A percentile compares a stretch with the other conserved stretches of the same genome.
Evolutionary conservation across 2,797 vertebrate genomes (phyloP).

Genomic region (Lemur catta): DNA sequence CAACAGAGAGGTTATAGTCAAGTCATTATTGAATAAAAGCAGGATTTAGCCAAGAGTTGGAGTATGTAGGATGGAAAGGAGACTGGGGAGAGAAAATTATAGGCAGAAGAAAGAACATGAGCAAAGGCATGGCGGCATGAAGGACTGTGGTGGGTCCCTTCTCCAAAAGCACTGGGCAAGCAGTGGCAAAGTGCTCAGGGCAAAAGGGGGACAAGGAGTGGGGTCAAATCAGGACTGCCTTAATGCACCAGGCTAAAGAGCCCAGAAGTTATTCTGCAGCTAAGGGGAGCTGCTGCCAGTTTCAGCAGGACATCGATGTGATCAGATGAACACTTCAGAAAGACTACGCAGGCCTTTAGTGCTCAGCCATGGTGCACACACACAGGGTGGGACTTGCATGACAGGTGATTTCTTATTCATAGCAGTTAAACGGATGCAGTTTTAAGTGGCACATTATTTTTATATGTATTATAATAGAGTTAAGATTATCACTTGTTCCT

Average conservation of each 20-base stretch:
- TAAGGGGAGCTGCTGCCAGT: not conserved
- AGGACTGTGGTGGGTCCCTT: not conserved
- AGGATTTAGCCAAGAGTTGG: not conserved
- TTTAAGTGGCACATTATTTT: not conserved
- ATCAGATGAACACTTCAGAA: not conserved
- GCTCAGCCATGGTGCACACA: not conserved
- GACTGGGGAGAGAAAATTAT: not conserved
- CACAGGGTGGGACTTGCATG: not conserved
- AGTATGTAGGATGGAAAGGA: not conserved
- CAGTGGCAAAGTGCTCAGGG: not conserved
- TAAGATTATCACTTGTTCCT: not conserved
- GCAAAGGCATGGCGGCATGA: not conserved
- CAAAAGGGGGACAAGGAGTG: not conserved
- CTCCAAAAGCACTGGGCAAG: too few relatives aligned
- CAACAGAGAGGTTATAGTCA: not conserved
- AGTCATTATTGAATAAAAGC: slow-evolving; percentile 13
- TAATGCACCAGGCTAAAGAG: not conserved
- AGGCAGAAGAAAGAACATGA: not conserved
- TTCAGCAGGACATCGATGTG: not conserved
- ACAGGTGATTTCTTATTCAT: not conserved
- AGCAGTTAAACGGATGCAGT: not conserved
- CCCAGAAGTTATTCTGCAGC: not conserved
- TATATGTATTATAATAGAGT: not conserved
- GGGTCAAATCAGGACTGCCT: not conserved
- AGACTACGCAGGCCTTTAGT: not conserved